phyloP scores from a whole-genome alignment of 1,140 invertebrate genomes.

The Formica exsecta region DNA sequence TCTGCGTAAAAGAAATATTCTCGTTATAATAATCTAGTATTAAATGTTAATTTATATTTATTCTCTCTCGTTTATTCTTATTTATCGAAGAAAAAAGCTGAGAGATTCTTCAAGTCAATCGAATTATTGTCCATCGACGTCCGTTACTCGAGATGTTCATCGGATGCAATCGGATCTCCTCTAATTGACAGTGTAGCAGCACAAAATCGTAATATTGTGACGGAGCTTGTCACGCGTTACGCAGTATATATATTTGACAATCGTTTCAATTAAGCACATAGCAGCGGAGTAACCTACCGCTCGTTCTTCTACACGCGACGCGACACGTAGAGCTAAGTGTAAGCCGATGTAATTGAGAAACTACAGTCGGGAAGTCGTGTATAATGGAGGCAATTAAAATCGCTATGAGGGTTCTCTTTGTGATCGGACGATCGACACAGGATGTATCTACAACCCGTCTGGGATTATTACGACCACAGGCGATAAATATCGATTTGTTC shows the following conservation, averaged over 20 bases:
- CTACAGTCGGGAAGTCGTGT: slow-evolving; percentile 31
- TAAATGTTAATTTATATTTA: slow-evolving; percentile 8
- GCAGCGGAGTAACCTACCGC: slow-evolving; percentile 12
- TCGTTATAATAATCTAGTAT: no score
- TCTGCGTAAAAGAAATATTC: not conserved
- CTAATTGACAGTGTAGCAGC: slow-evolving; percentile 60
- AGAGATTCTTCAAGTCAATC: slow-evolving; percentile 14
- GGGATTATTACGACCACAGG: slow-evolving; percentile 23
- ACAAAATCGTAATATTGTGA: slow-evolving; percentile 50
- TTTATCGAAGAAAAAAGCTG: not conserved
- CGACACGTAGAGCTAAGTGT: slow-evolving; percentile 44
- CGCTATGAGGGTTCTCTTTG: slow-evolving; percentile 28
- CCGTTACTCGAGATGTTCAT: slow-evolving; percentile 4
- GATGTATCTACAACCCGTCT: not conserved
- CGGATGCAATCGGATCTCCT: slow-evolving; percentile 39
- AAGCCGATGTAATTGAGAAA: slow-evolving; percentile 56
- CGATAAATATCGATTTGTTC: slow-evolving; percentile 43
- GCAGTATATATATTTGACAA: slow-evolving; percentile 56
- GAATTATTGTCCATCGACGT: slow-evolving; percentile 14
- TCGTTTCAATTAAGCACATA: slow-evolving; percentile 67
- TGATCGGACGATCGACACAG: slow-evolving; percentile 24
- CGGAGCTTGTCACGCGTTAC: slow-evolving; percentile 42
- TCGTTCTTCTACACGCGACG: slow-evolving; percentile 50
- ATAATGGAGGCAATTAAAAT: slow-evolving; percentile 62
- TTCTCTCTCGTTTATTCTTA: not conserved